A percentile compares a stretch with the other conserved stretches of the same genome.
These are phyloP conservation scores for Drosophila nannoptera DNA, from an alignment of 1,140 invertebrate species.

Conservation along the genomic window DNA sequence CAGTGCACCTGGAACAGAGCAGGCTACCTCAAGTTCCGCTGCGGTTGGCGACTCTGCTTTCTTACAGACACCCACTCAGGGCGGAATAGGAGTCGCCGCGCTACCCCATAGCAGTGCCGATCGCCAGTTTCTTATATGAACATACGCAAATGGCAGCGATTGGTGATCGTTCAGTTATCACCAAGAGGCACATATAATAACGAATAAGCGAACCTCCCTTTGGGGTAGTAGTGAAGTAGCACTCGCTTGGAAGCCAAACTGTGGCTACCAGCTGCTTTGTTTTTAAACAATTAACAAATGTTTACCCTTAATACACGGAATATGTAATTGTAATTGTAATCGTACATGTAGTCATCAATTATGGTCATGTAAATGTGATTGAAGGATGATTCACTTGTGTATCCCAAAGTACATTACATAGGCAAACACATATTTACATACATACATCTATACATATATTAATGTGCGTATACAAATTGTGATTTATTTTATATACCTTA, in stretches of 20 bases:
- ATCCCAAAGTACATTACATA: conserved; percentile 24
- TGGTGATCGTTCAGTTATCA: conserved; percentile 33
- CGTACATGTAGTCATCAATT: conserved; percentile 39
- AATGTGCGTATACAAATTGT: conserved; percentile 72
- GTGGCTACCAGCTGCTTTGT: conserved; percentile 71
- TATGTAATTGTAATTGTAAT: conserved; percentile 48
- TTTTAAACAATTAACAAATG: conserved; percentile 72
- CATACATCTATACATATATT: conserved; percentile 48
- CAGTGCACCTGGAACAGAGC: conserved; percentile 45
- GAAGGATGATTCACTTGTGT: conserved; percentile 38
- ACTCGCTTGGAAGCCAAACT: conserved; percentile 36
- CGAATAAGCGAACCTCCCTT: conserved; percentile 7
- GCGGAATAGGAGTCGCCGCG: conserved; percentile 73
- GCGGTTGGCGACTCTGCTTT: conserved; percentile 58
- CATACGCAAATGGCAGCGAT: conserved; percentile 23
- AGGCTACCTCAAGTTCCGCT: conserved; percentile 12
- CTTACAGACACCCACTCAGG: conserved; percentile 66
- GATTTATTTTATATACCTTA: conserved; percentile 76
- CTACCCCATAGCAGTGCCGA: conserved; percentile 54
- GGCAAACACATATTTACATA: conserved; percentile 45
- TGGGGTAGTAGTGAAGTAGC: conserved; percentile 16
- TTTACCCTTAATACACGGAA: conserved; percentile 69
- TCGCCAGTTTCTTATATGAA: conserved; percentile 67
- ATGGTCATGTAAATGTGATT: conserved; percentile 1
- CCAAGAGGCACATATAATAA: conserved; percentile 24